phyloP scores from a whole-genome alignment of 2,888 invertebrate species.

The Acleris sparsana region DNA sequence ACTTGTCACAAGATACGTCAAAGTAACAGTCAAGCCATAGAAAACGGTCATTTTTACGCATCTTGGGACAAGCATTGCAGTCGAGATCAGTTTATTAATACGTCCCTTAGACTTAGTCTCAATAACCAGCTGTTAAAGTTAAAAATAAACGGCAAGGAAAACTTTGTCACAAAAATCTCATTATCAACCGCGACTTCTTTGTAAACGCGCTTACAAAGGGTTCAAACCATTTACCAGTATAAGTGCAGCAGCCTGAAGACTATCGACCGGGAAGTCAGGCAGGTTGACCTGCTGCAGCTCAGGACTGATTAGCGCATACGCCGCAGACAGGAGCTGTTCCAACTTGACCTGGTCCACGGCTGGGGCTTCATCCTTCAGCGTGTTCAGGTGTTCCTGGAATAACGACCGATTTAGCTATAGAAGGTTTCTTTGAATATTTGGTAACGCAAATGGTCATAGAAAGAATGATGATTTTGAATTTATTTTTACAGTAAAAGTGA shows the following conservation, averaged over 20 bases:
- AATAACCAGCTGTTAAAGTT: too few relatives aligned
- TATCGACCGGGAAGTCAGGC: slow-evolving; percentile 96
- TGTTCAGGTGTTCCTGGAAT: slow-evolving; percentile 78
- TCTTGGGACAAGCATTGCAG: too few relatives aligned
- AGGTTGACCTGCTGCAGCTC: slow-evolving; percentile 89
- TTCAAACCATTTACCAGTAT: slow-evolving; percentile 84
- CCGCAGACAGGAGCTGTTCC: slow-evolving; percentile 88
- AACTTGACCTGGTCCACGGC: slow-evolving; percentile 74
- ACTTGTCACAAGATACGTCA: too few relatives aligned
- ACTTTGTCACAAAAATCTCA: too few relatives aligned
- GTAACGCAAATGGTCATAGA: neutral
- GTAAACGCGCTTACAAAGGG: neutral
- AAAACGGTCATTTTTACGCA: too few relatives aligned
- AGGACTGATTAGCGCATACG: slow-evolving; percentile 90
- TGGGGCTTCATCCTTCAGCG: slow-evolving; percentile 74
- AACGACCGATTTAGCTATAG: neutral
- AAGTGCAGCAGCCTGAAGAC: slow-evolving; percentile 85
- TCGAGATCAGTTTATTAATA: too few relatives aligned
- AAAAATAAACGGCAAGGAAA: too few relatives aligned
- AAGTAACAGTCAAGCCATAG: too few relatives aligned
- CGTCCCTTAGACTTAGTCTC: too few relatives aligned
- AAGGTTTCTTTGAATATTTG: neutral
- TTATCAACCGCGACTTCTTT: too few relatives aligned
- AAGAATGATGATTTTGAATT: too few relatives aligned
- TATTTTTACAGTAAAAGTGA: too few relatives aligned